phyloP scores from a whole-genome alignment of 2,113 vertebrate genomes.

The Etia nguti region DNA sequence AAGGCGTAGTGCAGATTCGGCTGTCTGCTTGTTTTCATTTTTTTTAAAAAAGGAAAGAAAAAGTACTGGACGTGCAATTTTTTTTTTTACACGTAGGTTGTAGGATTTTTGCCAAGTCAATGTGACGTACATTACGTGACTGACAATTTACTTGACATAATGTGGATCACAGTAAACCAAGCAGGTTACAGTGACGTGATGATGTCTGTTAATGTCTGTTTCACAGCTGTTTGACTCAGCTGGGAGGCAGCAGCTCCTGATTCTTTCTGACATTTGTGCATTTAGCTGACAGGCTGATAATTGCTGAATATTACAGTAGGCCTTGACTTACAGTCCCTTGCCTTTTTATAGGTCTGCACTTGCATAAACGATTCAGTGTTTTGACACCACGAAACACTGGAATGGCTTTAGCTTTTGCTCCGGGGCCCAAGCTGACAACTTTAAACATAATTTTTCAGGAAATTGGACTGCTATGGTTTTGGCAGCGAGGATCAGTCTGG shows the following conservation, averaged over 20 bases:
- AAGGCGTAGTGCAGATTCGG: not conserved
- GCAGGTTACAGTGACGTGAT: not conserved
- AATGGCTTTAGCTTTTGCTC: conserved; percentile 26
- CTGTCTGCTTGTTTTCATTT: not conserved
- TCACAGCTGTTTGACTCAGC: conserved; percentile 1
- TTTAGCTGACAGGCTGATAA: conserved; percentile 41
- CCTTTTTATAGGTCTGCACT: conserved; percentile 22
- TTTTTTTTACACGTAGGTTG: not conserved
- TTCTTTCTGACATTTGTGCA: conserved; percentile 16
- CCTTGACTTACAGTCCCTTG: conserved; percentile 1
- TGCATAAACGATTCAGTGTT: conserved; percentile 26
- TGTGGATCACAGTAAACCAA: not conserved
- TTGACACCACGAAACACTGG: conserved; percentile 11
- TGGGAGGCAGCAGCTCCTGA: not conserved
- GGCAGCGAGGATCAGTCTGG: not conserved
- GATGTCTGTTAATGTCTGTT: not conserved
- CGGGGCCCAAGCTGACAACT: conserved; percentile 27
- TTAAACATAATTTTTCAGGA: conserved; percentile 7
- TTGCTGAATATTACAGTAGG: conserved; percentile 20
- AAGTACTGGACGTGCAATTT: not conserved
- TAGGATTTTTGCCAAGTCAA: not conserved
- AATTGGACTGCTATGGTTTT: not conserved
- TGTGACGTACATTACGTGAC: not conserved
- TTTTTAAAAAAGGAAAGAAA: not conserved
- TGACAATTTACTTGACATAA: not conserved